Percentiles rank a stretch among this genome's conserved stretches.
phyloP scores from a whole-genome alignment of 92 coral and sea anemone genomes.

The Phenganax subtilis region DNA sequence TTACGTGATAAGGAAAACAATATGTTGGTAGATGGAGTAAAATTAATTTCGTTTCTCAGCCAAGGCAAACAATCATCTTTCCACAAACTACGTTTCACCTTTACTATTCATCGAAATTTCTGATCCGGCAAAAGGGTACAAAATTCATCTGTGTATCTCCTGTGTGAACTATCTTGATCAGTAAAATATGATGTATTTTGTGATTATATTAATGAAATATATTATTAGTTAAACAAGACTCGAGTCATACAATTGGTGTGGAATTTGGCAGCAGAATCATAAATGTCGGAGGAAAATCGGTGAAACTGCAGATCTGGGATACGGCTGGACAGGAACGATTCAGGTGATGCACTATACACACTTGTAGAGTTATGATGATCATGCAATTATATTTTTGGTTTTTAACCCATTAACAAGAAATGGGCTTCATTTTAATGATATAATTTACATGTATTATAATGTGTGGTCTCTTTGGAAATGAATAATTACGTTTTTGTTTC shows the following conservation, averaged over 20 bases:
- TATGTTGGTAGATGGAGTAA: too few relatives aligned
- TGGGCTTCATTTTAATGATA: not conserved
- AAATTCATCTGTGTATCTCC: too few relatives aligned
- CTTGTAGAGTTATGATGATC: not conserved
- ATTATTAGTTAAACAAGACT: constrained; percentile 87
- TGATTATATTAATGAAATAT: not conserved
- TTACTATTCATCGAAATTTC: too few relatives aligned
- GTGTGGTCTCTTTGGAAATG: not conserved
- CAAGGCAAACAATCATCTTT: too few relatives aligned
- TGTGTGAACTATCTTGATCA: not conserved
- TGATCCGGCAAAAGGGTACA: too few relatives aligned
- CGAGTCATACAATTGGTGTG: constrained; percentile 99
- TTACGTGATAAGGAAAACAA: too few relatives aligned
- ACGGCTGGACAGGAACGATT: constrained; percentile 98
- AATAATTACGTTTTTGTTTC: too few relatives aligned
- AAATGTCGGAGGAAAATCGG: constrained; percentile 96
- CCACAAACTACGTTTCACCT: too few relatives aligned
- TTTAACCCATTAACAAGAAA: too few relatives aligned
- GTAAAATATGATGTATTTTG: not conserved
- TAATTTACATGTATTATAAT: not conserved
- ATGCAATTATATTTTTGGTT: too few relatives aligned
- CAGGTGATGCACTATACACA: constrained; percentile 47
- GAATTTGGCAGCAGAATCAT: constrained; percentile 94
- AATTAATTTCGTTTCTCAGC: too few relatives aligned
- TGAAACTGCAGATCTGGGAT: constrained; percentile 96